phyloP scores from a whole-genome alignment of 2,888 invertebrate species.

The Chydorus sphaericus region DNA sequence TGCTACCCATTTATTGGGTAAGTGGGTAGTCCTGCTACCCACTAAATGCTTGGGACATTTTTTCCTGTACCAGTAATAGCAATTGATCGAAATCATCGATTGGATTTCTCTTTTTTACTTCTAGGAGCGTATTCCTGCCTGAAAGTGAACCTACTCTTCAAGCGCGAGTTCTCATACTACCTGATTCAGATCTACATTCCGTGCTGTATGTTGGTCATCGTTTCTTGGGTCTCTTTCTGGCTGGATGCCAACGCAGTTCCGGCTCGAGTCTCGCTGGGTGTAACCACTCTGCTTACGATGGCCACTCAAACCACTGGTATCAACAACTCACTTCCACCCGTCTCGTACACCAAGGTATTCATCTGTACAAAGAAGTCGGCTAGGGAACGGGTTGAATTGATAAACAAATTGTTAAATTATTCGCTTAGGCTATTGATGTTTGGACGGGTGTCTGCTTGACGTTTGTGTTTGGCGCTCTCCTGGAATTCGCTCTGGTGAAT shows the following conservation, averaged over 20 bases:
- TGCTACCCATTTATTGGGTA: too few relatives aligned
- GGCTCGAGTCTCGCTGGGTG: constrained; percentile 84
- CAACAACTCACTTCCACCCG: constrained; percentile 30
- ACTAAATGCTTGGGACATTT: too few relatives aligned
- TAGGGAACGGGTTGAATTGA: not conserved
- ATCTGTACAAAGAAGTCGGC: constrained; percentile 17
- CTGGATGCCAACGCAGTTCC: constrained; percentile 85
- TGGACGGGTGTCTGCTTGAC: constrained; percentile 36
- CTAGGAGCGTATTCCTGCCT: constrained; percentile 95
- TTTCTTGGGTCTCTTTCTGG: constrained; percentile 96
- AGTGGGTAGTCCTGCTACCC: too few relatives aligned
- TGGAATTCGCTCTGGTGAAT: constrained; percentile 40
- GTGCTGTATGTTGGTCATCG: constrained; percentile 95
- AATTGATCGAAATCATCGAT: too few relatives aligned
- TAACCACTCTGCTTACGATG: constrained; percentile 92
- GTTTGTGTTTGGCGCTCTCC: constrained; percentile 37
- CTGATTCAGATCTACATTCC: constrained; percentile 98
- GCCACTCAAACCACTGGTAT: constrained; percentile 76
- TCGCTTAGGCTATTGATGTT: constrained; percentile 29
- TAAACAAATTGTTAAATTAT: not conserved
- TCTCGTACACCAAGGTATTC: constrained; percentile 36
- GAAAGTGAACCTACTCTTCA: constrained; percentile 88
- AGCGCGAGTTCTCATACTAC: constrained; percentile 98
- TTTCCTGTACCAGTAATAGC: too few relatives aligned
- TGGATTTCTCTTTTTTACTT: constrained; percentile 10